Evolutionary conservation across 2,797 vertebrate genomes (phyloP).

Genomic region (Saxicola maurus): DNA sequence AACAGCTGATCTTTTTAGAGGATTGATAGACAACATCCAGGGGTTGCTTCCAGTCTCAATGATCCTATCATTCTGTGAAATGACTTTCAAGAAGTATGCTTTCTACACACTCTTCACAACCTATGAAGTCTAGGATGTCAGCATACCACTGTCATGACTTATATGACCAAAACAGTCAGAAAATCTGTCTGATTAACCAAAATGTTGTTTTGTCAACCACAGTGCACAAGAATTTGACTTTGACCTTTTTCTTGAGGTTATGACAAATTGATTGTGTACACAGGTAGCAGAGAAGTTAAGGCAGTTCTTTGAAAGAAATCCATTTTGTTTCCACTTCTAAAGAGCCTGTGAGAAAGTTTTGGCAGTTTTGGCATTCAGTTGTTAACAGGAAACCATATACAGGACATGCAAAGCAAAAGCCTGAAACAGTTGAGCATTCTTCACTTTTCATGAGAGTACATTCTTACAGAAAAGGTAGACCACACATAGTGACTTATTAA

Average conservation of each 20-base stretch:
- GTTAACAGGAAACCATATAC: not conserved
- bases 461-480: not conserved
- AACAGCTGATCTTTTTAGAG: not conserved
- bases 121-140: not conserved
- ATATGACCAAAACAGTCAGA: not conserved
- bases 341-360: not conserved
- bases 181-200: not conserved
- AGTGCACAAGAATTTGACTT: not conserved
- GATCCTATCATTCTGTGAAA: not conserved
- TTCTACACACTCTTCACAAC: not conserved
- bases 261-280: not conserved
- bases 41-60: not conserved
- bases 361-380: not conserved
- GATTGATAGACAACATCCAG: not conserved
- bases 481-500: not conserved
- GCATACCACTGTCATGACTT: not conserved
- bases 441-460: not conserved
- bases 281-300: not conserved
- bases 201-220: not conserved
- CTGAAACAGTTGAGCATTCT: not conserved
- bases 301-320: not conserved
- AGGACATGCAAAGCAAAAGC: not conserved
- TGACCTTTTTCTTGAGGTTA: not conserved
- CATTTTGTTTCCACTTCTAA: not conserved
- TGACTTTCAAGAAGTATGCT: not conserved